Evolutionary conservation across 1,140 invertebrate genomes (phyloP).

Genomic region (Trichonephila inaurata): DNA sequence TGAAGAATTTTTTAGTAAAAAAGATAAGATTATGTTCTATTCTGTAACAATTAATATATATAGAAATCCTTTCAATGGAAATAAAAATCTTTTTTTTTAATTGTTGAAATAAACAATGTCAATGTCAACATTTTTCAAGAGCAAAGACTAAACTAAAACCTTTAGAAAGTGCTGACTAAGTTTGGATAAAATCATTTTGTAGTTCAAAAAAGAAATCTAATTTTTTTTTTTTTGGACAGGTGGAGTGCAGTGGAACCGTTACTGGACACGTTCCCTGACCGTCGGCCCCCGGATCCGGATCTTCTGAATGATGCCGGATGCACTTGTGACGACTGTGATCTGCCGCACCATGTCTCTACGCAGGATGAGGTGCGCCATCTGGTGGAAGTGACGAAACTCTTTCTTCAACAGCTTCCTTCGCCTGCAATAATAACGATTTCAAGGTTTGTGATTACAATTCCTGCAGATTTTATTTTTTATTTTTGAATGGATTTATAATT

Average conservation of each 20-base stretch:
- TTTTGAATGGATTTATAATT: not conserved
- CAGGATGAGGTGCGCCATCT: conserved; percentile 85
- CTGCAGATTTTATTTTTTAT: not conserved
- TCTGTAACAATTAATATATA: no score
- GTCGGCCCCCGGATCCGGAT: conserved; percentile 85
- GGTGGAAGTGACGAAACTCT: conserved; percentile 84
- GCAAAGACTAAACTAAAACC: no score
- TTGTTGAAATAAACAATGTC: no score
- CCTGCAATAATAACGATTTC: conserved; percentile 90
- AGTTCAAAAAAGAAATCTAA: not conserved
- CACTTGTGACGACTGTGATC: conserved; percentile 87
- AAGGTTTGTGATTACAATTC: conserved; percentile 78
- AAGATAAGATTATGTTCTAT: no score
- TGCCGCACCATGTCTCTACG: conserved; percentile 91
- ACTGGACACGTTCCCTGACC: conserved; percentile 60
- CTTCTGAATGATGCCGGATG: conserved; percentile 91
- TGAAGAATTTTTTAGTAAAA: no score
- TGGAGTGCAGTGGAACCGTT: conserved; percentile 11
- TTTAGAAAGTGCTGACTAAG: no score
- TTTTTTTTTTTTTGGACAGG: not conserved
- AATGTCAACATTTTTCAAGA: no score
- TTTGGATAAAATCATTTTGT: no score
- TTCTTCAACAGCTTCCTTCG: conserved; percentile 85
- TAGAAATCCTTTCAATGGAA: no score
- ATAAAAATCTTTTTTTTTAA: no score